Evolutionary conservation across 2,113 vertebrate species (phyloP), one percentile per base, ranked within the genome.

Genomic region (Chascanopsetta lugubris): DNA sequence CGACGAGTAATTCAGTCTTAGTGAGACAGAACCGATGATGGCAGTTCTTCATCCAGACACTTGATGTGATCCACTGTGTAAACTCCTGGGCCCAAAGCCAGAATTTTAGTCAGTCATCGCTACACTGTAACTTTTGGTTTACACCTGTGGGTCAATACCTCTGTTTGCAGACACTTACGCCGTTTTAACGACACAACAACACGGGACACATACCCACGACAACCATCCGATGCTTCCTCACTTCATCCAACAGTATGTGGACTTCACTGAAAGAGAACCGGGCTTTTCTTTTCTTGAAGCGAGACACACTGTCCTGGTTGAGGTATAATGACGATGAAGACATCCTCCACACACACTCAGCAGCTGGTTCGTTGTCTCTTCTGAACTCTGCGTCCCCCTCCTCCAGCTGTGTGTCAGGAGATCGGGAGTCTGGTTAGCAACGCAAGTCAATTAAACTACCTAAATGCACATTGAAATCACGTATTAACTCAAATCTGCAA

Each of bases 231-330:
- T 93, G 84, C 75, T 91, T 93, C 56, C 89, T 86, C 66, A 93
- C 92, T 90, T 93, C 92, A 32, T 92, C 91, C 85, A 93, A 65
- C 66, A 93, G 83, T n/a, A 91, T 91, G 84, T 93, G 92, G 46
- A 93, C 91, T 69, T 93, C 92, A 27, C 89, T 90, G 75, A 92
- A 92, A 2, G 89, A 83, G 79, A 93, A 93, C n/a, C 91, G 91
- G 25, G 92, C 91, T 67, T 93, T 93, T 72, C 92, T 91, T 56
- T 92, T 93, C 71, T 90, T 93, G 82, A 90, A 91, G 67, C 88
- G 89, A 6, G 73, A 80, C 3, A 69, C 55, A 68, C 77, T 85
- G 68, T 91, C 90, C 29, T 86, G 82, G 66, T 70, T 79, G 71
- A 61, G 88, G 65, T 71, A 82, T 10, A 84, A 4, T 22, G 81